Evolutionary conservation across 2,113 vertebrate genomes (phyloP), one percentile per base, ranked within the genome.

Genomic region (Microtus richardsoni): DNA sequence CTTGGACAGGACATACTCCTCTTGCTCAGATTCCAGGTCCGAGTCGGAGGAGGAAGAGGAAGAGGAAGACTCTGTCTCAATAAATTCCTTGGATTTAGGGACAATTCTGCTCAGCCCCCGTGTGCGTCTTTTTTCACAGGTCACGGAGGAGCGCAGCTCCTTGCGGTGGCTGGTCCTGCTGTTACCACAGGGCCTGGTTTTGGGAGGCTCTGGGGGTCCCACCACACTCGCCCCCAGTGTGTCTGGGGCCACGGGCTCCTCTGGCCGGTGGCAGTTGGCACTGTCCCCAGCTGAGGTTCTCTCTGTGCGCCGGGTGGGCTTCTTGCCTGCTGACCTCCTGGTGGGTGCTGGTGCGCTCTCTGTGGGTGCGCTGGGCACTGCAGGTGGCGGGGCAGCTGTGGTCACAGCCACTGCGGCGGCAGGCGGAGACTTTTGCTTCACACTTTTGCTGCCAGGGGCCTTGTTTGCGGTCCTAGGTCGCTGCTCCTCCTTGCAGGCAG

Each of bases 1-100:
- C 97, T 99, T 99, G 97, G 98, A 94, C 96, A 98, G 95, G 0
- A 97, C 98, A 36, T 77, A 98, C 95, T 99, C 98, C 58, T 98
- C 98, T 86, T 92, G 97, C 95, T 99, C 98, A 0, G 98, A 99
- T 94, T 99, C 99, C 3, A 99, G 99, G 78, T 99, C 99, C 0
- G 99, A 99, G 88, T 98, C 98, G 0, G 99, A 99, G 78, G 99
- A 99, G 12, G 99, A 99, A 0, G 98, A 98, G 0, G 99, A 99
- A 9, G 88, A 98, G 0, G 98, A 99, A 12, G 99, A 99, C 85
- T 99, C 99, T 0, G 98, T 99, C 75, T 98, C 98, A 7, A 98
- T 98, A 91, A 98, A 98, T 91, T 98, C 98, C 98, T 98, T 98
- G 88, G 96, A 98, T 82, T 99, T 99, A 68, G 98, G 98, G 0